These are phyloP conservation scores for Galendromus occidentalis DNA, from an alignment of 1,140 invertebrate species.

Conservation along the genomic window DNA sequence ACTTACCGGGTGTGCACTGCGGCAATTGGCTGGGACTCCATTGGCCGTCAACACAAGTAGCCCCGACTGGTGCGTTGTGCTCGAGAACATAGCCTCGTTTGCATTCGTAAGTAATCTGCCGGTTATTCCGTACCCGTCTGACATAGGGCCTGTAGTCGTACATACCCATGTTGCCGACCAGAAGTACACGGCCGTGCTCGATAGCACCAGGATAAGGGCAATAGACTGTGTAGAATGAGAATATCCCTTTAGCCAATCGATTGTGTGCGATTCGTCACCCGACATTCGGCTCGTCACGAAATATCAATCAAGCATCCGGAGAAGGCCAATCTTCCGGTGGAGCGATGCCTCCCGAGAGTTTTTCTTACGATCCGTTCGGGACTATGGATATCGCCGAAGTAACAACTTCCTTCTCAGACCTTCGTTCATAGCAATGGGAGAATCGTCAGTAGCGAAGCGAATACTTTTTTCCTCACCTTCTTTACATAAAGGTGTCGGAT, in stretches of 20 bases:
- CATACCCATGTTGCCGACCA: constrained; percentile 89
- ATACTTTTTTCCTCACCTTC: constrained; percentile 47
- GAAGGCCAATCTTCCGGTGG: too few relatives aligned
- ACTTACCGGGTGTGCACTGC: constrained; percentile 53
- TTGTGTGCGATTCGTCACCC: too few relatives aligned
- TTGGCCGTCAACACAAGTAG: constrained; percentile 67
- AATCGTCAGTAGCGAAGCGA: too few relatives aligned
- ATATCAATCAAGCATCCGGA: too few relatives aligned
- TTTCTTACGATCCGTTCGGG: too few relatives aligned
- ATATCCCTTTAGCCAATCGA: background rate
- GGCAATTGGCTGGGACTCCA: constrained; percentile 68
- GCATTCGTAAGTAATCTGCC: constrained; percentile 91
- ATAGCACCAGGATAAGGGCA: constrained; percentile 83
- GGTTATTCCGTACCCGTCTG: constrained; percentile 66
- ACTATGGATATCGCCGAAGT: too few relatives aligned
- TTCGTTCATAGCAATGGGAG: too few relatives aligned
- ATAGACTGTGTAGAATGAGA: constrained; percentile 42
- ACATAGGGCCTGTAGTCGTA: constrained; percentile 95
- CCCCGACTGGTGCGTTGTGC: constrained; percentile 61
- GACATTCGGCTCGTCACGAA: too few relatives aligned
- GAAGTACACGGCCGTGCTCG: constrained; percentile 66
- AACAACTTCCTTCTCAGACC: too few relatives aligned
- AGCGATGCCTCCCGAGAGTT: too few relatives aligned
- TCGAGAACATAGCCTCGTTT: constrained; percentile 66
- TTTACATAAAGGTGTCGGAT: constrained; percentile 56